These are phyloP conservation scores for Stenolophus ochropezus DNA, from an alignment of 2,888 invertebrate genomes.

Conservation along the genomic window DNA sequence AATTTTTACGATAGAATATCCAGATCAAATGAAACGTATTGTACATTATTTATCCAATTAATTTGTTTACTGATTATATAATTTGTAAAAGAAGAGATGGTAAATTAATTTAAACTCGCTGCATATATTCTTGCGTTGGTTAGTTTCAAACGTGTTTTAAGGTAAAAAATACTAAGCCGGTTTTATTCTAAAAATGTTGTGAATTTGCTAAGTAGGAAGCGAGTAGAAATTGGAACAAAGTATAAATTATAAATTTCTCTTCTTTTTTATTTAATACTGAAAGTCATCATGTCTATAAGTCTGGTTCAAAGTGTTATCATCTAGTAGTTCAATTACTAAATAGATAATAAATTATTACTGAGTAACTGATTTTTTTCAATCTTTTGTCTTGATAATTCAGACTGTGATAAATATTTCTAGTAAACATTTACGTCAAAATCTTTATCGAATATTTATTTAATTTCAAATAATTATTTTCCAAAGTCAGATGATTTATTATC, in stretches of 20 bases:
- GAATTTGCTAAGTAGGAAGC: background rate
- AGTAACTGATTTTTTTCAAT: background rate
- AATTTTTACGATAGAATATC: too few relatives aligned
- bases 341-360: background rate
- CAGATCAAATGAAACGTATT: too few relatives aligned
- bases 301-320: background rate
- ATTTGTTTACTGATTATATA: too few relatives aligned
- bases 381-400: background rate
- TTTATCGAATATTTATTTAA: background rate
- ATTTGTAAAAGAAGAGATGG: background rate
- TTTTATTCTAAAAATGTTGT: background rate
- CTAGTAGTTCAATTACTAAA: background rate
- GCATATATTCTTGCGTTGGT: too few relatives aligned
- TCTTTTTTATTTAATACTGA: background rate
- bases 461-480: background rate
- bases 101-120: background rate
- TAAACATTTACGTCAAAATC: constrained; percentile 21
- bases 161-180: background rate
- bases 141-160: background rate
- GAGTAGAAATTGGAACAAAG: background rate
- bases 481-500: background rate
- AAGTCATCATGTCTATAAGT: background rate
- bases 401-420: background rate
- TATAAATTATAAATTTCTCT: constrained; percentile 13
- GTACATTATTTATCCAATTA: too few relatives aligned